Evolutionary conservation across 2,113 vertebrate species (phyloP).

Genomic region (Ictalurus furcatus): DNA sequence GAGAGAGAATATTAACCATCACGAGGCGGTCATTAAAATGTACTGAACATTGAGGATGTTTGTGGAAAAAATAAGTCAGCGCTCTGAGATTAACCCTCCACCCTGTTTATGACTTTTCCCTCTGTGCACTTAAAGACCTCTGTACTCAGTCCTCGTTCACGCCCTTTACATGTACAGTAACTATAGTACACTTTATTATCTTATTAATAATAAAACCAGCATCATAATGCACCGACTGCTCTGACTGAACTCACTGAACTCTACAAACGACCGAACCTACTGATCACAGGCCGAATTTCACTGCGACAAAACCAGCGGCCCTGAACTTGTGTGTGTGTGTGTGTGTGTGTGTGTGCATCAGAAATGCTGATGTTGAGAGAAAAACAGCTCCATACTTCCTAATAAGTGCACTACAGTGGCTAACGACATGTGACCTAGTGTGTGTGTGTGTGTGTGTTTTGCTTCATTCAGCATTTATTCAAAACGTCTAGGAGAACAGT

Average conservation of each 20-base stretch:
- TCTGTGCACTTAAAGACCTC: neutral
- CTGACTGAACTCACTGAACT: neutral
- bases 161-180: neutral
- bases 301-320: neutral
- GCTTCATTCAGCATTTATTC: neutral
- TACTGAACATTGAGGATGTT: neutral
- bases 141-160: neutral
- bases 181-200: neutral
- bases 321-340: slow-evolving; percentile 11
- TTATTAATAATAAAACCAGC: slow-evolving; percentile 1
- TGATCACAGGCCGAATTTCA: neutral
- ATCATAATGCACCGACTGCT: neutral
- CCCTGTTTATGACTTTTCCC: neutral
- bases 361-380: neutral
- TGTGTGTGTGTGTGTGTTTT: neutral
- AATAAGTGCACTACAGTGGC: neutral
- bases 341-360: neutral
- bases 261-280: neutral
- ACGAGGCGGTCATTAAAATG: neutral
- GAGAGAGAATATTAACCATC: neutral
- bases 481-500: neutral
- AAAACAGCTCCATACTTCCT: neutral
- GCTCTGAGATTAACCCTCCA: neutral
- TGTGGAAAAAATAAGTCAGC: neutral
- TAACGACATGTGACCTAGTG: neutral